phyloP scores from a whole-genome alignment of 2,113 vertebrate species.

The Saccopteryx bilineata region DNA sequence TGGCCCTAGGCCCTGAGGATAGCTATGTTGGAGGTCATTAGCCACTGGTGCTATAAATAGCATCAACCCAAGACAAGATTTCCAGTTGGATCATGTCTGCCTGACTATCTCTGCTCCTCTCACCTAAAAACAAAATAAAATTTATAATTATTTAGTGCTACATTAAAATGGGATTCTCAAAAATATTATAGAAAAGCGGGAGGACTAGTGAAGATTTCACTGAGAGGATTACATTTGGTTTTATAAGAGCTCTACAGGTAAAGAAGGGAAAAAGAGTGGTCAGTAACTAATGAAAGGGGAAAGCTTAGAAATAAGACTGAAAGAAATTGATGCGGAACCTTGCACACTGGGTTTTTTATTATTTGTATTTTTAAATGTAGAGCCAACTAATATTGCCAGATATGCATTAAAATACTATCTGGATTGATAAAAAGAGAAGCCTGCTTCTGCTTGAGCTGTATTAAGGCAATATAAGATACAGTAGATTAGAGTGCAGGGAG shows the following conservation, averaged over 20 bases:
- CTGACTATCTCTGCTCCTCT: too few species aligned
- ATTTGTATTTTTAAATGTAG: constrained; percentile 29
- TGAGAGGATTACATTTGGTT: neutral
- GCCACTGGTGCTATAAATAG: too few species aligned
- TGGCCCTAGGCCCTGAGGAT: too few species aligned
- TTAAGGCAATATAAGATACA: neutral
- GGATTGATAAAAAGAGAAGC: neutral
- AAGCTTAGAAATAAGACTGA: neutral
- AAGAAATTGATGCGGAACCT: neutral
- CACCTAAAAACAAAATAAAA: neutral
- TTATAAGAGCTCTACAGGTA: neutral
- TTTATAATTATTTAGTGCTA: neutral
- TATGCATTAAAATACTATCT: neutral
- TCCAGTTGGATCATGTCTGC: too few species aligned
- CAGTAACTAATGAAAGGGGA: neutral
- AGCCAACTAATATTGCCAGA: neutral
- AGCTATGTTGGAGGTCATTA: too few species aligned
- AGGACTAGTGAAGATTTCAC: neutral
- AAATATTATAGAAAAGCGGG: neutral
- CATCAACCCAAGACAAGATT: too few species aligned
- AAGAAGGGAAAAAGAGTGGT: neutral
- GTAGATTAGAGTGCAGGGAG: neutral
- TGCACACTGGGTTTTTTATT: neutral
- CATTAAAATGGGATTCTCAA: neutral
- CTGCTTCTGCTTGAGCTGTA: neutral